These are phyloP conservation scores for Gastracanthus pulcherrimus DNA, from an alignment of 2,888 invertebrate species.

Conservation along the genomic window DNA sequence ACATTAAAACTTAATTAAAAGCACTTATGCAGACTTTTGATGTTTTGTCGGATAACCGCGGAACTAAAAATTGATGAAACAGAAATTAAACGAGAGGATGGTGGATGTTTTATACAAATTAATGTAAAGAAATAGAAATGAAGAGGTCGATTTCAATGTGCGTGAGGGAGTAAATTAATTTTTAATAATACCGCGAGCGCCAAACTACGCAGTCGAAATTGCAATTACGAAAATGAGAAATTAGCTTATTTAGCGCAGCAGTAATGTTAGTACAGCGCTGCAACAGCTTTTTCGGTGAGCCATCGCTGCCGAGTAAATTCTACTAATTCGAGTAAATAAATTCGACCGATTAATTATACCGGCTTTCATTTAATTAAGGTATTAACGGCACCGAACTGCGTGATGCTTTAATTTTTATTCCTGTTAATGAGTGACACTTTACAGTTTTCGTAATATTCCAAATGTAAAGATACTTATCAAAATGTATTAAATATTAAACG, in stretches of 20 bases:
- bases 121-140: too few relatives aligned
- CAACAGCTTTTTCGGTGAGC: not conserved
- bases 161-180: not conserved
- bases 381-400: not conserved
- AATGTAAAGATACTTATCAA: too few relatives aligned
- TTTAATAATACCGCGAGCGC: not conserved
- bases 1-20: too few relatives aligned
- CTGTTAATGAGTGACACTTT: not conserved
- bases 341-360: conserved; percentile 13
- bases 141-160: too few relatives aligned
- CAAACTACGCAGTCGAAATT: not conserved
- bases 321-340: conserved; percentile 14
- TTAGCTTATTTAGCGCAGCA: conserved; percentile 8
- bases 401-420: not conserved
- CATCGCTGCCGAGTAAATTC: not conserved
- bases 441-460: too few relatives aligned
- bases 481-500: too few relatives aligned
- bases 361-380: conserved; percentile 16
- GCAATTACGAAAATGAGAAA: conserved; percentile 5
- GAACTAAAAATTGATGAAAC: too few relatives aligned
- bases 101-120: too few relatives aligned
- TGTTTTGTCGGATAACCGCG: too few relatives aligned
- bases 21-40: too few relatives aligned
- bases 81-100: too few relatives aligned
- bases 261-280: not conserved